Base-by-base conservation (phyloP, 2,113 vertebrate species). In the Calidris pygmaea region DNA sequence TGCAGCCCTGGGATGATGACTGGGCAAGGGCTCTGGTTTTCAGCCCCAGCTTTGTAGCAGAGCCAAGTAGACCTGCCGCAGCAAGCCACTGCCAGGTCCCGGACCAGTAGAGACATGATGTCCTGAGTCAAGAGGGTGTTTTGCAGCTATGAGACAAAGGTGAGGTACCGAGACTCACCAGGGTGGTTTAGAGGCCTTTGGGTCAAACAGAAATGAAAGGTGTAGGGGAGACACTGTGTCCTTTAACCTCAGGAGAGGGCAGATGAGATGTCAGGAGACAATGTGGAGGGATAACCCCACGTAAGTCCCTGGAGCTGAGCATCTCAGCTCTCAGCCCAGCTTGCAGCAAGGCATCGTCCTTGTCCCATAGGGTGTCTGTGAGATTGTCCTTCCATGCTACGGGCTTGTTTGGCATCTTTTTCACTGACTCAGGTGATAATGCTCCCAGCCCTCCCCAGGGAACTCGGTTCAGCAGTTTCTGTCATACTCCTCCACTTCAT, bases 401-500 rank as follows among this genome's bases (percentile, higher is more conserved):
- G 5, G 60, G 29, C 58, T 81, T 81, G 59, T 88, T 91, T 5
- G 10, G 60, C 86, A 89, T 68, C 37, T 66, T 88, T 90, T 90
- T 73, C 68, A 74, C 85, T 95, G 83, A 83, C 79, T 95, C 72
- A 77, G 80, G 68, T 84, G 65, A 71, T 90, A 76, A 67, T 4
- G 7, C 26, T 96, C 24, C 19, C 35, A 74, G 56, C 5, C 43
- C 37, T 84, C 83, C 84, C 72, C 37, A 32, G 90, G 79, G 91
- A 83, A 70, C 34, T 24, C 59, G 6, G 1, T 90, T 95, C 91
- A 95, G 86, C 94, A 90, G 68, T 89, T 93, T 93, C 68, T 86
- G 80, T 95, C 68, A 63, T 68, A 77, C 68, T 79, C 76, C 76
- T 90, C 73, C 76, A 85, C 89, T 93, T 95, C 77, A 86, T 96